Base-by-base conservation (phyloP, 2,888 invertebrate species). In the Cosmorhoe ocellata region DNA sequence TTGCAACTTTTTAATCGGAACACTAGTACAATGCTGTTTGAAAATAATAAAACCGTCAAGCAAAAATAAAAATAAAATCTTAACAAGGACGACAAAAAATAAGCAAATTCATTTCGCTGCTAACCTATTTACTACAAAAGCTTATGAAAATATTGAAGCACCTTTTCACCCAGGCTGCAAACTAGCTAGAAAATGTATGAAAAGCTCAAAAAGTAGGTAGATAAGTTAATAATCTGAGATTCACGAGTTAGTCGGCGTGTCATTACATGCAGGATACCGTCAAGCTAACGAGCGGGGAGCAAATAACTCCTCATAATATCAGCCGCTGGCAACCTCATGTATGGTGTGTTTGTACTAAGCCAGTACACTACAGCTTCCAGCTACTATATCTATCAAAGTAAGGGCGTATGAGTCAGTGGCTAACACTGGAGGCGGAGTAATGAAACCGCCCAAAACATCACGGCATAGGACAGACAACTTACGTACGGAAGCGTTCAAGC, bases 261-360 rank as follows among this genome's bases (percentile, higher is more conserved):
- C 76, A 71, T 80, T 80, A 77, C 70, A 72, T 68, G 65, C 77
- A 79, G 78, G 74, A 79, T 77, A 78, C 78, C 68, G 72, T 74
- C 68, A 68, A 60, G 67, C 75, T 84, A 85, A 85, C 79, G 81
- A 85, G 83, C 73, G 67, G 65, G 63, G 64, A 75, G 77, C 79
- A 81, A 83, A 84, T 82, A 84, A 78, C 81, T 80, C 74, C 69
- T 79, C 77, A 77, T 79, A 67, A 63, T 53, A 53, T 48, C 47
- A 48, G 13, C 24, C 64, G 61, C 52, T 58, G 51, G 58, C 61
- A 58, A 49, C 60, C 51, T 57, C 37, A 52, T 50, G 47, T 33
- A 51, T 13, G 44, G 30, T 10, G 12, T 44, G 43, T 43, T 47
- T 43, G 12, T 12, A 41, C 26, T 41, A 13, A 41, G 36, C 45